phyloP scores from a whole-genome alignment of 2,888 invertebrate species.

The Oxystoma pomonae region DNA sequence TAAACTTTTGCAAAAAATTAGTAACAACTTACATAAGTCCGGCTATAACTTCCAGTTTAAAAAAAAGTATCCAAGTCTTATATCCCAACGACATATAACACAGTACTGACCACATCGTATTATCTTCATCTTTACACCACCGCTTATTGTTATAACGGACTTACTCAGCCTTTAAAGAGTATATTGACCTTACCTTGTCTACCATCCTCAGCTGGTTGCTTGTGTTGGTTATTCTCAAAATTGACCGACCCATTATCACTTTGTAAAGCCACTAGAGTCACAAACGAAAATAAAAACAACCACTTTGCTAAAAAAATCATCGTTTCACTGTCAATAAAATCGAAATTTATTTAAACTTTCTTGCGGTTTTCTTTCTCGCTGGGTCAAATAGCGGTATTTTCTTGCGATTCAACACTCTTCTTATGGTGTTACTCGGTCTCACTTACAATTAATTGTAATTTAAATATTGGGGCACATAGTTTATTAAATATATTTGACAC shows the following conservation, averaged over 20 bases:
- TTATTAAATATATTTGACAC: too few relatives aligned
- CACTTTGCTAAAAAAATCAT: slow-evolving; percentile 50
- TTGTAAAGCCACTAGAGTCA: slow-evolving; percentile 54
- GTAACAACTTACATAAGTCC: too few relatives aligned
- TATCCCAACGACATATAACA: too few relatives aligned
- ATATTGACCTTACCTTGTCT: slow-evolving; percentile 41
- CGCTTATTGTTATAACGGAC: too few relatives aligned
- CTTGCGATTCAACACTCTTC: neutral
- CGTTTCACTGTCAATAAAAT: neutral
- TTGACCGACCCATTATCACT: slow-evolving; percentile 40
- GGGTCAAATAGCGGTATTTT: neutral
- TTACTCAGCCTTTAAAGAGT: too few relatives aligned
- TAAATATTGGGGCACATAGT: neutral
- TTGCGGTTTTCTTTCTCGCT: neutral
- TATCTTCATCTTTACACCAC: too few relatives aligned
- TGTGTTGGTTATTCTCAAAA: slow-evolving; percentile 27
- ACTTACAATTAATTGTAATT: neutral
- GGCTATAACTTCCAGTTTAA: too few relatives aligned
- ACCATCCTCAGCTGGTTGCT: slow-evolving; percentile 28
- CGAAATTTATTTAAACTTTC: neutral
- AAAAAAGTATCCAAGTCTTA: too few relatives aligned
- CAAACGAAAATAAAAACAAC: slow-evolving; percentile 53
- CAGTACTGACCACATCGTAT: too few relatives aligned
- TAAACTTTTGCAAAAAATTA: too few relatives aligned
- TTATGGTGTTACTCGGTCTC: neutral